Evolutionary conservation across 2,888 invertebrate genomes (phyloP).

Genomic region (Coenonympha arcania): DNA sequence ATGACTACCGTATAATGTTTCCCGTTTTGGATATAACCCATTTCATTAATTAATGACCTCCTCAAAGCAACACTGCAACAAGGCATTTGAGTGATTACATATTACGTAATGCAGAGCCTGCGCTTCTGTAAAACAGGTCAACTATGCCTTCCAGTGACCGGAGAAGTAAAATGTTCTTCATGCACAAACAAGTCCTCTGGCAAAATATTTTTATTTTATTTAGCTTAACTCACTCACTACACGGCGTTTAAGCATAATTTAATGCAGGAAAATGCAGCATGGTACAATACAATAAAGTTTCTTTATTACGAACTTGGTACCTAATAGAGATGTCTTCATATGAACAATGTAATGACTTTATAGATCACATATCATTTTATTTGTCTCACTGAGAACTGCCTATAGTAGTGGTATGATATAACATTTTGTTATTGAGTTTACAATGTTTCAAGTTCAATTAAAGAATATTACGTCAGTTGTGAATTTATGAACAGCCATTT

Average conservation of each 20-base stretch:
- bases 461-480: too few relatives aligned
- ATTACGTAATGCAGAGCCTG: slow-evolving; percentile 22
- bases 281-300: not conserved
- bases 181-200: slow-evolving; percentile 29
- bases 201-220: slow-evolving; percentile 6
- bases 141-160: slow-evolving; percentile 45
- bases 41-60: slow-evolving; percentile 22
- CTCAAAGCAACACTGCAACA: slow-evolving; percentile 16
- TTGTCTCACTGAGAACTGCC: too few relatives aligned
- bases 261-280: not conserved
- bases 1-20: slow-evolving; percentile 6
- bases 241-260: not conserved
- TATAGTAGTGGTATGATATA: too few relatives aligned
- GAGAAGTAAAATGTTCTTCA: slow-evolving; percentile 45
- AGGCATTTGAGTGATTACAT: slow-evolving; percentile 25
- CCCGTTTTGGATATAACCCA: slow-evolving; percentile 7
- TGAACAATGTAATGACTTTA: too few relatives aligned
- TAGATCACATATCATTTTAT: too few relatives aligned
- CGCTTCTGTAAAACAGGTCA: slow-evolving; percentile 45
- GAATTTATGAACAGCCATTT: too few relatives aligned
- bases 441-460: too few relatives aligned
- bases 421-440: too few relatives aligned
- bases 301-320: too few relatives aligned
- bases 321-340: too few relatives aligned
- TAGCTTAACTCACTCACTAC: not conserved